A percentile compares a stretch with the other conserved stretches of the same genome.
Conservation (phyloP, 1,140 invertebrate genomes). For the Calephelis virginiensis region DNA sequence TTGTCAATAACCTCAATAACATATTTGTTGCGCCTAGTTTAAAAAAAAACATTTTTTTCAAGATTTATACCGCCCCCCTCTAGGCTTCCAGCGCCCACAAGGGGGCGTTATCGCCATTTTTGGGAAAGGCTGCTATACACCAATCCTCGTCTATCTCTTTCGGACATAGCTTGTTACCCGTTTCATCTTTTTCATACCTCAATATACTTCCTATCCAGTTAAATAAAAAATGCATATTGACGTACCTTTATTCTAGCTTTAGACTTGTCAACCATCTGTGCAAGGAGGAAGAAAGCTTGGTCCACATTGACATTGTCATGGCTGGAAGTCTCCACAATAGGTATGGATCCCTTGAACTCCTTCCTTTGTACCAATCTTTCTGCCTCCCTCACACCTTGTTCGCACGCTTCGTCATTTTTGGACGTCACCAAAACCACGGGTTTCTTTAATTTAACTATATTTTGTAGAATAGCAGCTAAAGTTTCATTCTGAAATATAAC, state of each 20-base stretch:
- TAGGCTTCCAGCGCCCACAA: too few species aligned
- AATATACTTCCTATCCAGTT: too few species aligned
- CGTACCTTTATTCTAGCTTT: conserved; percentile 80
- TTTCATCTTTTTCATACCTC: too few species aligned
- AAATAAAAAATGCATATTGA: conserved; percentile 9
- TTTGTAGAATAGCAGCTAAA: conserved; percentile 89
- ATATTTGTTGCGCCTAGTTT: too few species aligned
- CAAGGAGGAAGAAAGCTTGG: conserved; percentile 93
- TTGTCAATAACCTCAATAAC: too few species aligned
- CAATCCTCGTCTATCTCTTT: too few species aligned
- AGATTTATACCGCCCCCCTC: too few species aligned
- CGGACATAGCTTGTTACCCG: too few species aligned
- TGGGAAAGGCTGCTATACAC: too few species aligned
- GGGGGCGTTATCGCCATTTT: too few species aligned
- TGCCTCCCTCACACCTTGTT: conserved; percentile 92
- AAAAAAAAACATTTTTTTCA: too few species aligned
- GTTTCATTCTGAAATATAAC: conserved; percentile 80
- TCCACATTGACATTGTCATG: conserved; percentile 99
- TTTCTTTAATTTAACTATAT: conserved; percentile 95
- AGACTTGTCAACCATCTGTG: conserved; percentile 92
- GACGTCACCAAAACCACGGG: conserved; percentile 96
- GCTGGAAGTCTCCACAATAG: conserved; percentile 95
- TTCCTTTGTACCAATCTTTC: conserved; percentile 93
- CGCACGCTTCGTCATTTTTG: conserved; percentile 96
- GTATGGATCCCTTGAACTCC: conserved; percentile 93